These are phyloP conservation scores for Macrosoma leucophasiata DNA, from an alignment of 2,888 invertebrate genomes.

Conservation along the genomic window DNA sequence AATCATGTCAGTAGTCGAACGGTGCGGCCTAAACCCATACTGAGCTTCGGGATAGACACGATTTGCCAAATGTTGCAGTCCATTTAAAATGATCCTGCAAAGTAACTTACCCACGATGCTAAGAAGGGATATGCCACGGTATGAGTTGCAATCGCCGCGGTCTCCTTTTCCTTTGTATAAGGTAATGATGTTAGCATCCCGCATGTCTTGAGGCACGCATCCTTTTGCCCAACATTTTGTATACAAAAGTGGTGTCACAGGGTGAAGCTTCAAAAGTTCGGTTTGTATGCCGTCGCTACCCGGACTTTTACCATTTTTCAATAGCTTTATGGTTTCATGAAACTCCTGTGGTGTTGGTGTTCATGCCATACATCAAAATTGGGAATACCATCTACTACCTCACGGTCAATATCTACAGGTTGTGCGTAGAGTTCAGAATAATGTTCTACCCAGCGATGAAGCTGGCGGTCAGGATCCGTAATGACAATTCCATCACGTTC, in stretches of 20 bases:
- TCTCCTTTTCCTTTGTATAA: slow-evolving; percentile 6
- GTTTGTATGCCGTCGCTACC: slow-evolving; percentile 6
- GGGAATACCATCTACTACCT: not conserved
- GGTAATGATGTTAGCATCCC: slow-evolving; percentile 4
- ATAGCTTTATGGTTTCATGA: no score
- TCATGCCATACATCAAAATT: slow-evolving; percentile 7
- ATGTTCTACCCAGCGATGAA: not conserved
- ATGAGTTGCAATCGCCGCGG: slow-evolving; percentile 7
- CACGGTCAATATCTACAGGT: not conserved
- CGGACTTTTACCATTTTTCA: slow-evolving; percentile 8
- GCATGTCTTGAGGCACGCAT: slow-evolving; percentile 5
- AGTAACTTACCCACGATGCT: not conserved
- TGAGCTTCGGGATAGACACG: not conserved
- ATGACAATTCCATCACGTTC: not conserved
- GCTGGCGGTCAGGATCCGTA: not conserved
- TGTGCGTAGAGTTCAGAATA: not conserved
- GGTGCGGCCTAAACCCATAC: not conserved
- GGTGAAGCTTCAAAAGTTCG: slow-evolving; percentile 4
- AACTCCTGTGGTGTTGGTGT: no score
- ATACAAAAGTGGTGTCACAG: slow-evolving; percentile 1
- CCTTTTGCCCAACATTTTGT: slow-evolving; percentile 1
- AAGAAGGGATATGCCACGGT: slow-evolving; percentile 3
- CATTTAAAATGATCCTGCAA: not conserved
- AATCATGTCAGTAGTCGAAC: not conserved
- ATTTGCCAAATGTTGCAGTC: not conserved